These are phyloP conservation scores for Erythrolamprus reginae DNA, from an alignment of 2,113 vertebrate genomes.

Conservation along the genomic window DNA sequence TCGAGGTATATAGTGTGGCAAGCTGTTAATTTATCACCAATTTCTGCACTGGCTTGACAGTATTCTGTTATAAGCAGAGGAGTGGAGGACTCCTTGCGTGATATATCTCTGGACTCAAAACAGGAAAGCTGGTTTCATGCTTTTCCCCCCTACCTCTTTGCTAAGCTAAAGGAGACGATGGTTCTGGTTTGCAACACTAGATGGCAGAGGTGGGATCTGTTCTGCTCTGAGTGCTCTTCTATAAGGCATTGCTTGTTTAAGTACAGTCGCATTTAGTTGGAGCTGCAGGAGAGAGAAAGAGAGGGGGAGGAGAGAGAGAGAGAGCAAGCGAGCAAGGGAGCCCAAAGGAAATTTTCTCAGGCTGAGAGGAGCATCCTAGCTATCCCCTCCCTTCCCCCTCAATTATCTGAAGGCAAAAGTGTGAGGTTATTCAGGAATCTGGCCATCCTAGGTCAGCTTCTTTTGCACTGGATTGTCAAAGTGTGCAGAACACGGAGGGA, in stretches of 20 bases:
- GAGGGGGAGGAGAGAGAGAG: slow-evolving; percentile 50
- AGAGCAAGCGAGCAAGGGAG: slow-evolving; percentile 51
- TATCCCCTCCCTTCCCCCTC: slow-evolving; percentile 40
- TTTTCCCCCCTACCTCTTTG: slow-evolving; percentile 29
- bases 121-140: neutral
- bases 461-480: slow-evolving; percentile 54
- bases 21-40: too few relatives aligned
- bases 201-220: slow-evolving; percentile 74
- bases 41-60: too few relatives aligned
- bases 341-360: slow-evolving; percentile 63
- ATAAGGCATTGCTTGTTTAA: slow-evolving; percentile 81
- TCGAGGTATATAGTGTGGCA: too few relatives aligned
- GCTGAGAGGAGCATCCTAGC: slow-evolving; percentile 56
- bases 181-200: slow-evolving; percentile 66
- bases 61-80: too few relatives aligned
- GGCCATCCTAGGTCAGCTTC: slow-evolving; percentile 56
- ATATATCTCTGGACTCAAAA: too few relatives aligned
- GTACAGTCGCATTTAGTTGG: slow-evolving; percentile 83
- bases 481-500: slow-evolving; percentile 57
- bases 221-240: slow-evolving; percentile 67
- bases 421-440: slow-evolving; percentile 52
- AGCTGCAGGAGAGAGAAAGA: slow-evolving; percentile 76
- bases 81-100: too few relatives aligned
- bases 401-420: slow-evolving; percentile 51
- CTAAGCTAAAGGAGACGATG: neutral